These are phyloP conservation scores for Tetranychus truncatus DNA, from an alignment of 2,888 invertebrate genomes.

Conservation along the genomic window DNA sequence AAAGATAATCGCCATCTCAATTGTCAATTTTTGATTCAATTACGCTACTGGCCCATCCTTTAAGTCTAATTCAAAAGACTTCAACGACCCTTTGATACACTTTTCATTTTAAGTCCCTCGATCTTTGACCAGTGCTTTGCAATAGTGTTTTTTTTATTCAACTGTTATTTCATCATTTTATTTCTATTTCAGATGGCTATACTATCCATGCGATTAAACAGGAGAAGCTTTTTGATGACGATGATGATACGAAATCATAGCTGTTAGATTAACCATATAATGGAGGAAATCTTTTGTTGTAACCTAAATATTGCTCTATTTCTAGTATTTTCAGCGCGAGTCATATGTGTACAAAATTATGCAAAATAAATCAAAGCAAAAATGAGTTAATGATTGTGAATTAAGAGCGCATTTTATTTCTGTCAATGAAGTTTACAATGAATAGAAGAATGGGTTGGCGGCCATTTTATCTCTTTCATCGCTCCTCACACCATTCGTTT, in stretches of 20 bases:
- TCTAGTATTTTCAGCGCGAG: background rate
- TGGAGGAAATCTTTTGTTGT: background rate
- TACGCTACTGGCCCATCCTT: background rate
- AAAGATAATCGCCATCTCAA: too few relatives aligned
- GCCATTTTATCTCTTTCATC: slow-evolving; percentile 38
- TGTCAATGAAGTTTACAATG: background rate
- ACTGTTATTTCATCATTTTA: too few relatives aligned
- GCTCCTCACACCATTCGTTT: slow-evolving; percentile 84
- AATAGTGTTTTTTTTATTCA: too few relatives aligned
- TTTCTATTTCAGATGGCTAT: background rate
- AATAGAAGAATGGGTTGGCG: background rate
- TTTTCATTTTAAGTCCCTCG: too few relatives aligned
- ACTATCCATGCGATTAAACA: background rate
- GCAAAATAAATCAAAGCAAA: too few relatives aligned
- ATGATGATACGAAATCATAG: background rate
- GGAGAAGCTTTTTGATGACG: background rate
- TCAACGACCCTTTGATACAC: too few relatives aligned
- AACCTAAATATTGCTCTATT: background rate
- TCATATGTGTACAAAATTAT: too few relatives aligned
- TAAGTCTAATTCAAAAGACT: too few relatives aligned
- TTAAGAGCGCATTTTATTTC: background rate
- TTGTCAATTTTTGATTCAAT: background rate
- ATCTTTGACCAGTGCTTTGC: too few relatives aligned
- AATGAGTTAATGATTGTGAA: background rate
- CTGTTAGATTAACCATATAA: background rate